A percentile compares a stretch with the other conserved stretches of the same genome.
Conservation (phyloP, 2,113 vertebrate genomes). For the Antechinus stuartii region DNA sequence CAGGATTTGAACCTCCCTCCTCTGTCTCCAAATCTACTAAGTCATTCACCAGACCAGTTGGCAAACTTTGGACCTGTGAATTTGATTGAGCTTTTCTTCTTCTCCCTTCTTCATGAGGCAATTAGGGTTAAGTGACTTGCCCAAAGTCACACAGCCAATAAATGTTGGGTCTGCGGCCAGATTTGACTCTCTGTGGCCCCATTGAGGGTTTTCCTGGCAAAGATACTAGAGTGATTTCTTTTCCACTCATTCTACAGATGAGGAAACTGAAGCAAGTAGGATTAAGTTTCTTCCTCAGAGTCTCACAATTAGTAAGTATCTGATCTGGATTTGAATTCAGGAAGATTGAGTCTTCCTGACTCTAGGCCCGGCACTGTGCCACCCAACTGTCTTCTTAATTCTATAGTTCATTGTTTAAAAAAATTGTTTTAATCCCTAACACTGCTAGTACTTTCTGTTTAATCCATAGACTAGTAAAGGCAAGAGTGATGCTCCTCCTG, state of each 20-base stretch:
- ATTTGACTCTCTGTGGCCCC: no score
- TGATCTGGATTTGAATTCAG: no score
- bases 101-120: no score
- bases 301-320: neutral
- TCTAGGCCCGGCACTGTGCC: no score
- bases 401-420: neutral
- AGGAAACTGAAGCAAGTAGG: neutral
- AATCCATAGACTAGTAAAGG: constrained; percentile 33
- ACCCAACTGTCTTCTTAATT: no score
- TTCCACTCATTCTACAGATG: neutral
- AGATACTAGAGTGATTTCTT: neutral
- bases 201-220: neutral
- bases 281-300: neutral
- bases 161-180: no score
- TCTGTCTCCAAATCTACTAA: neutral
- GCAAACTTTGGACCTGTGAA: neutral
- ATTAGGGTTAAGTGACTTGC: no score
- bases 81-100: no score
- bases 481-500: constrained; percentile 27
- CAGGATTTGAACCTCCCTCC: neutral
- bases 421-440: neutral
- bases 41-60: neutral
- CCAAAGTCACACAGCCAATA: no score
- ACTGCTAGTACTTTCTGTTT: constrained; percentile 40
- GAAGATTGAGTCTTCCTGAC: no score